These are phyloP conservation scores for Scaptomyza polygonia DNA, from an alignment of 2,888 invertebrate species.

Conservation along the genomic window DNA sequence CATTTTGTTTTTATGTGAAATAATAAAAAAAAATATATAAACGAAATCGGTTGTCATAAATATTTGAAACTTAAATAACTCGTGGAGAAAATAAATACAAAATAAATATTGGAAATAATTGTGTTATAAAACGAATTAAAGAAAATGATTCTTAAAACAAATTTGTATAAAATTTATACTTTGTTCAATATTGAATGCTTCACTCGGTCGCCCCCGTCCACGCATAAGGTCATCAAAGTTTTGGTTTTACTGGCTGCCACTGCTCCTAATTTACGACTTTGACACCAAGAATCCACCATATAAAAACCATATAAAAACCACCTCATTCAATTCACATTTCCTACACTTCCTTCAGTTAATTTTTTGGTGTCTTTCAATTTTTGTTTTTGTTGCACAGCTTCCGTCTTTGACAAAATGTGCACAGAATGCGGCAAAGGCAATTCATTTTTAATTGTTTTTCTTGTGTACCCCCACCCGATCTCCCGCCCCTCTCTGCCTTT, in stretches of 20 bases:
- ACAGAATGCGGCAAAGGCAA: slow-evolving; percentile 54
- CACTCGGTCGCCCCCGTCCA: slow-evolving; percentile 5
- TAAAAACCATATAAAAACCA: slow-evolving; percentile 9
- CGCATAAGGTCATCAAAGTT: slow-evolving; percentile 37
- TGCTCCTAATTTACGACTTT: slow-evolving; percentile 41
- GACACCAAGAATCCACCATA: slow-evolving; percentile 17
- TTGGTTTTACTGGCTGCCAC: slow-evolving; percentile 34
- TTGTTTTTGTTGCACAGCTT: neutral
- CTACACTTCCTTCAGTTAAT: slow-evolving; percentile 22
- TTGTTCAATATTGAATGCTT: neutral
- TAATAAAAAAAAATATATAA: slow-evolving; percentile 24
- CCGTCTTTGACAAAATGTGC: slow-evolving; percentile 16
- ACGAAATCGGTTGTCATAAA: slow-evolving; percentile 24
- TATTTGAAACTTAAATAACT: neutral
- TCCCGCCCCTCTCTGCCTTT: no score
- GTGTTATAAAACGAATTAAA: slow-evolving; percentile 17
- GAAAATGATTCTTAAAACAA: neutral
- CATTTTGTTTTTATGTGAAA: slow-evolving; percentile 39
- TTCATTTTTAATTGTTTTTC: slow-evolving; percentile 75
- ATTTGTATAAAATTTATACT: neutral
- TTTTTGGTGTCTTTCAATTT: slow-evolving; percentile 9
- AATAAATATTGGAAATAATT: slow-evolving; percentile 15
- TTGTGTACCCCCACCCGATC: slow-evolving; percentile 25
- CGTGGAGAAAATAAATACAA: slow-evolving; percentile 3
- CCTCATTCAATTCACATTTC: slow-evolving; percentile 3